Base-by-base conservation (phyloP, 1,140 invertebrate species). In the Aphaenogaster rudis region DNA sequence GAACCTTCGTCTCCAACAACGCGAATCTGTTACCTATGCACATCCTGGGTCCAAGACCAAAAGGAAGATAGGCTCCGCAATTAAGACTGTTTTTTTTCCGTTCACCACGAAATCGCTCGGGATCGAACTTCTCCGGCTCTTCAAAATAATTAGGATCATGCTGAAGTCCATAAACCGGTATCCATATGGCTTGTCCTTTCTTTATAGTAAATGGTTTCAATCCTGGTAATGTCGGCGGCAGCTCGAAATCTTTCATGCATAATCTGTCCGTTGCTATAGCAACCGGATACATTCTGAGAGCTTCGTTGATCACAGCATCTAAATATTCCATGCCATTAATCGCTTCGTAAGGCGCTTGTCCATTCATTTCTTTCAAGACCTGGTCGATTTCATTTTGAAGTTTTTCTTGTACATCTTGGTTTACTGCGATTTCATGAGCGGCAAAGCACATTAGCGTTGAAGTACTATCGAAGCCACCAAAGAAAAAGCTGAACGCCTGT, bases 401-500 rank as follows among this genome's bases (percentile, higher is more conserved):
- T 92, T 94, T 96, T 13, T 96, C 93, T 91, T 97, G 97, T 21
- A 96, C 88, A 1, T 96, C 95, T 1, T 94, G 95, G 91, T 97
- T 95, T 21, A 96, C 81, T 0, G 96, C 96, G 21, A 97, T 90
- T 69, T 96, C 90, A 79, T 95, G 95, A 7, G 93, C 59, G 1
- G 93, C 87, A 6, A 97, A 90, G 96, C 93, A 88, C 28, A 96
- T 89, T 0, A 94, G 76, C 7, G 92, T 93, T 3, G 96, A 92
- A 1, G 96, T 95, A 0, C 97, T 97, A 72, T 97, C 96, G 88
- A 95, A 97, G 1, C 96, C 96, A 57, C 95, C 96, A 5, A 93
- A 85, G 69, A 96, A 96, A 88, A 96, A 96, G 15, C 95, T 91
- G 36, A 96, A 95, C 0, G 95, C 95, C 91, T 85, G 71, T 5